Conservation (phyloP, 2,888 invertebrate species). For the Drosophila algonquin region DNA sequence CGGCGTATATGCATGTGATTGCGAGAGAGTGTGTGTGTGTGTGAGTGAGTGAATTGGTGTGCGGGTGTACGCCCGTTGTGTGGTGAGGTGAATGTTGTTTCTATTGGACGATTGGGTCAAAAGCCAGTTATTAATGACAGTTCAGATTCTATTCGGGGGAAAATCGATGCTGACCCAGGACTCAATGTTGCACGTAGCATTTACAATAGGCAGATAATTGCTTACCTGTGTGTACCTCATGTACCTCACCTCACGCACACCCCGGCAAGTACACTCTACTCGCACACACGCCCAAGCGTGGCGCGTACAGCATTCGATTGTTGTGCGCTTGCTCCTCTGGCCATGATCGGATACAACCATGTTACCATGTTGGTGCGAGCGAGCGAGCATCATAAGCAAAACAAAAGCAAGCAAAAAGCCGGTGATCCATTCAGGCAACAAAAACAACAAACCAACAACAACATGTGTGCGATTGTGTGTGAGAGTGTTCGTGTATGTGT, state of each 20-base stretch:
- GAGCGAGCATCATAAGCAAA: slow-evolving; percentile 62
- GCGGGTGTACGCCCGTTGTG: slow-evolving; percentile 34
- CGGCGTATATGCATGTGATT: slow-evolving; percentile 29
- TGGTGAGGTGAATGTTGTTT: slow-evolving; percentile 40
- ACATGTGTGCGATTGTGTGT: slow-evolving; percentile 24
- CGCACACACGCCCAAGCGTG: slow-evolving; percentile 49
- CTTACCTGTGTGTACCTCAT: slow-evolving; percentile 60
- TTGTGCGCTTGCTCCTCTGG: slow-evolving; percentile 15
- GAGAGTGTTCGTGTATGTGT: slow-evolving; percentile 15
- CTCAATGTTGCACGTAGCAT: slow-evolving; percentile 30
- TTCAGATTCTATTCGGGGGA: slow-evolving; percentile 26
- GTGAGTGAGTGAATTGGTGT: slow-evolving; percentile 31
- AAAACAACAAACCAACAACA: slow-evolving; percentile 52
- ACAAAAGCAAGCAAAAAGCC: slow-evolving; percentile 73
- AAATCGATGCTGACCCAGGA: slow-evolving; percentile 43
- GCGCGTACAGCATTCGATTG: slow-evolving; percentile 66
- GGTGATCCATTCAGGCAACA: slow-evolving; percentile 72
- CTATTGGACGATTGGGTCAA: slow-evolving; percentile 34
- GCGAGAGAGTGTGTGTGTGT: slow-evolving; percentile 17
- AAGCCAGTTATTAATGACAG: slow-evolving; percentile 28
- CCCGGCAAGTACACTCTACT: slow-evolving; percentile 4
- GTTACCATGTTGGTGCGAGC: slow-evolving; percentile 53
- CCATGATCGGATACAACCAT: slow-evolving; percentile 39
- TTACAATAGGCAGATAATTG: slow-evolving; percentile 54
- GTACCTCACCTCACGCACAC: slow-evolving; percentile 28